Conservation (phyloP, 2,797 vertebrate genomes). For the Pyrocephalus nanus region DNA sequence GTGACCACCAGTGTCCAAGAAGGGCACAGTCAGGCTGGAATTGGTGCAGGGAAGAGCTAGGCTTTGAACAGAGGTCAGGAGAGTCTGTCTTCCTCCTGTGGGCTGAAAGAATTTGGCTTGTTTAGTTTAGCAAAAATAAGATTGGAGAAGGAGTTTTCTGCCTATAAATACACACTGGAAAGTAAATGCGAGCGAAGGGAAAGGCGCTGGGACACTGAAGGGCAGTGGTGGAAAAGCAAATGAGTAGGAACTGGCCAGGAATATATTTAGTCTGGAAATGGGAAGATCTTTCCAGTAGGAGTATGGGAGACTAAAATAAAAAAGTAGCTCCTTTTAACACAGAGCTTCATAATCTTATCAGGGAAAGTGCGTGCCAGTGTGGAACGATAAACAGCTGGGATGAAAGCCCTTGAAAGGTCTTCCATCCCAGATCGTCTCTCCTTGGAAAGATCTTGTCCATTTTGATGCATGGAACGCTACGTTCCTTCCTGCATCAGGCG, state of each 20-base stretch:
- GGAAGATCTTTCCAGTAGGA: conserved; percentile 51
- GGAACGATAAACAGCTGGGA: background rate
- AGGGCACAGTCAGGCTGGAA: background rate
- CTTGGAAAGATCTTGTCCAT: conserved; percentile 54
- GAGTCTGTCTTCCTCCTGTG: background rate
- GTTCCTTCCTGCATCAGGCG: conserved; percentile 56
- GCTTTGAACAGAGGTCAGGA: background rate
- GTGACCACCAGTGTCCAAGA: background rate
- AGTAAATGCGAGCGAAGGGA: background rate
- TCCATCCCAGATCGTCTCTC: background rate
- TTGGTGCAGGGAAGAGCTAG: background rate
- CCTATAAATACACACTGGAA: conserved; percentile 34
- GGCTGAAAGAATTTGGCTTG: background rate
- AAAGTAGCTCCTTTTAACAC: background rate
- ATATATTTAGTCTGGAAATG: conserved; percentile 38
- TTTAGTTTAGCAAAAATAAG: conserved; percentile 7
- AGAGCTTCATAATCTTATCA: background rate
- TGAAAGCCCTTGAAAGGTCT: conserved; percentile 4
- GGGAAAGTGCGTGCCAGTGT: background rate
- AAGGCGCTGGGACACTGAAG: background rate
- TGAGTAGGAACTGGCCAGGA: conserved; percentile 25
- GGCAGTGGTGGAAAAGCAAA: conserved; percentile 10
- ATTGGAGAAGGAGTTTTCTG: conserved; percentile 15
- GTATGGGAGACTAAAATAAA: background rate
- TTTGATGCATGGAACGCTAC: background rate